Base-by-base conservation (phyloP, 2,797 vertebrate genomes). In the Anisognathus igniventris region DNA sequence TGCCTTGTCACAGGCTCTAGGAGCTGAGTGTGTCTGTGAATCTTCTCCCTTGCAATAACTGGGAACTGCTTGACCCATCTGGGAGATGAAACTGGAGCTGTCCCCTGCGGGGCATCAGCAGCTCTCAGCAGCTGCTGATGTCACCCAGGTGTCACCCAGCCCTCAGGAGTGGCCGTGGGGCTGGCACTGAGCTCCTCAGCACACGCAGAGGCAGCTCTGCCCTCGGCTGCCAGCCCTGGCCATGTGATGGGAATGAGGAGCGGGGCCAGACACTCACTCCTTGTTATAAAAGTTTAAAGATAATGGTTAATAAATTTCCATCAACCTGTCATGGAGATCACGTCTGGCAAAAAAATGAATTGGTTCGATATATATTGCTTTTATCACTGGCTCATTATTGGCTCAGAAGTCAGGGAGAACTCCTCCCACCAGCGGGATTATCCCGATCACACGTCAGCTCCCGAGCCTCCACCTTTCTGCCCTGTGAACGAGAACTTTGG, bases 231-330 rank as follows among this genome's bases (percentile, higher is more conserved):
- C 57, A 56, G 56, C 24, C 42, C 70, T 6, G 60, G 53, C 1
- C 2, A 50, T 68, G 44, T 0, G 0, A 6, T 37, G 30, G 54
- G 21, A 18, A 9, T 5, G 30, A 39, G 33, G 15, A 56, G 61
- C 1, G 8, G 37, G 28, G 9, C 25, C 86, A 14, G 45, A 12
- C 17, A 17, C 16, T 54, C 53, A 23, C n/a, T 23, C 9, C n/a
- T 23, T 56, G n/a, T 22, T 51, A 30, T 3, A 35, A n/a, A 16
- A 35, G 22, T 64, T 45, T 7, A 14, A 31, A 25, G 51, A 73
- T 17, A 70, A 13, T 37, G 12, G 21, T 56, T 60, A 3, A 42
- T 64, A 44, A 65, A 27, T 35, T 33, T 28, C 57, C 23, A 25
- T 68, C 28, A 42, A 0, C 27, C 24, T 61, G 31, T 57, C 23